Evolutionary conservation across 2,113 vertebrate species (phyloP).

Genomic region (Marmota flaviventris): DNA sequence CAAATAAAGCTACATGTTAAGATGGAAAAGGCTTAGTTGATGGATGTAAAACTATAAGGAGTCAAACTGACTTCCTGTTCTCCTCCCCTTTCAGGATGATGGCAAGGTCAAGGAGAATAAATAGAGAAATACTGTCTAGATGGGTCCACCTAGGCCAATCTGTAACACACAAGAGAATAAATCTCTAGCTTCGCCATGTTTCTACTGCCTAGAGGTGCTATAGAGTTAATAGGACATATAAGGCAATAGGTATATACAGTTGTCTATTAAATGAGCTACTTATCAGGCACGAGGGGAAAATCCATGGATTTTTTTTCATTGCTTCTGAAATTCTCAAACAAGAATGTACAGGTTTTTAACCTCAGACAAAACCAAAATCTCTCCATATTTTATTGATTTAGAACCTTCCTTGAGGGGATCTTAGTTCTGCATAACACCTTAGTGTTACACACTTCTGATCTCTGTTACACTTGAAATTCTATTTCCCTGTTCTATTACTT

Average conservation of each 20-base stretch:
- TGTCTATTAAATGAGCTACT: not conserved
- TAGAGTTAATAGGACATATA: not conserved
- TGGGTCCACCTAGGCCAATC: not conserved
- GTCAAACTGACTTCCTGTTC: not conserved
- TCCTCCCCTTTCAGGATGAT: not conserved
- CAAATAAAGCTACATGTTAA: not conserved
- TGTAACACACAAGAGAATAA: not conserved
- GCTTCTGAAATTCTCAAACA: conserved; percentile 14
- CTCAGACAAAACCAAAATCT: not conserved
- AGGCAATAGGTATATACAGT: not conserved
- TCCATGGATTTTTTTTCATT: not conserved
- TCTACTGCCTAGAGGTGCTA: not conserved
- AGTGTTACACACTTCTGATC: not conserved
- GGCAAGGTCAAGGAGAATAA: not conserved
- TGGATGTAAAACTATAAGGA: not conserved
- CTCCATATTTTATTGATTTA: not conserved
- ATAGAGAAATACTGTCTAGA: not conserved
- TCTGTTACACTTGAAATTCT: not conserved
- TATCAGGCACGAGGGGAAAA: not conserved
- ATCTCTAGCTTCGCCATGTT: not conserved
- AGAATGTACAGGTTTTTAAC: not conserved
- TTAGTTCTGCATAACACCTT: not conserved
- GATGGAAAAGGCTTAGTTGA: not conserved
- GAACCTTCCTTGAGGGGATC: not conserved
- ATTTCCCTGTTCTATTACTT: not conserved